phyloP scores from a whole-genome alignment of 1,140 invertebrate genomes.

The Sarcophaga bullata region DNA sequence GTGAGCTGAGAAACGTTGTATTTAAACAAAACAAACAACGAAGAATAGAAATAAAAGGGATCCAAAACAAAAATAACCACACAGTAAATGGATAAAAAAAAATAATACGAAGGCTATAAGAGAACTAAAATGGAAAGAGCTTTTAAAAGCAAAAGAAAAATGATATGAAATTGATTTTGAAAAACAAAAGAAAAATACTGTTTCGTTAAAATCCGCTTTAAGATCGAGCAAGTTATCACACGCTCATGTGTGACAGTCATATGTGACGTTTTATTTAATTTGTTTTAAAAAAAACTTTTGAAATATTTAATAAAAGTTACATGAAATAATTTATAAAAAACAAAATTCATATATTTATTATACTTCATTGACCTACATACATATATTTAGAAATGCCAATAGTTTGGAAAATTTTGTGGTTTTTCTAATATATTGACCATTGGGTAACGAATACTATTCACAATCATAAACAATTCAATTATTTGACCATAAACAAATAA shows the following conservation, averaged over 20 bases:
- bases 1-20: not conserved
- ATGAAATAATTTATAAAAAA: no score
- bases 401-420: not conserved
- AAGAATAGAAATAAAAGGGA: not conserved
- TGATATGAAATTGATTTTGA: not conserved
- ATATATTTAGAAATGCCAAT: not conserved
- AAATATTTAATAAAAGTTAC: no score
- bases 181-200: not conserved
- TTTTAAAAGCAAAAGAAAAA: no score
- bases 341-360: not conserved
- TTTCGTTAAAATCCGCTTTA: no score
- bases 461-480: conserved; percentile 37
- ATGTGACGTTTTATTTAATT: not conserved
- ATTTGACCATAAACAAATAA: conserved; percentile 41
- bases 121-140: no score
- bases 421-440: not conserved
- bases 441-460: not conserved
- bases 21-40: not conserved
- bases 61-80: not conserved
- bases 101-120: no score
- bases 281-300: not conserved
- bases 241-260: no score
- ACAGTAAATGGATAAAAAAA: not conserved
- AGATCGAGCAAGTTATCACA: no score
- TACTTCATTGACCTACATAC: conserved; percentile 8